phyloP scores from a whole-genome alignment of 2,888 invertebrate genomes.

The Cheilosia urbana region DNA sequence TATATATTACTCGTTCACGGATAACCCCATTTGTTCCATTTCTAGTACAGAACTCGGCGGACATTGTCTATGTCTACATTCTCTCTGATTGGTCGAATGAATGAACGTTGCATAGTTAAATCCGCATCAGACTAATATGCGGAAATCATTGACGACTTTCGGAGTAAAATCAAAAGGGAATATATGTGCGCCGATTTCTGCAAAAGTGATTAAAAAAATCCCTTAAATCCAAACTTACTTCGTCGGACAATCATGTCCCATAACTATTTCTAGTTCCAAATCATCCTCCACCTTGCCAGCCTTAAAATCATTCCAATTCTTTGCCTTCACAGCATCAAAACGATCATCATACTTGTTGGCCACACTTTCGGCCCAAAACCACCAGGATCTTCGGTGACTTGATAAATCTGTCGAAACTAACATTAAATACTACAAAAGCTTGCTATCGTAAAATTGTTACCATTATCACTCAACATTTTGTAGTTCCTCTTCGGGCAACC shows the following conservation, averaged over 20 bases:
- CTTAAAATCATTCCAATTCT: slow-evolving; percentile 86
- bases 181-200: no score
- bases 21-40: no score
- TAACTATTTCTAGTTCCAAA: slow-evolving; percentile 77
- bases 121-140: no score
- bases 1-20: no score
- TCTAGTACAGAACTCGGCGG: no score
- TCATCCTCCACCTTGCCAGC: slow-evolving; percentile 78
- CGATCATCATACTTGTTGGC: slow-evolving; percentile 79
- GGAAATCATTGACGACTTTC: no score
- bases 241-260: slow-evolving; percentile 82
- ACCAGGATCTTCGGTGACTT: slow-evolving; percentile 87
- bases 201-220: no score
- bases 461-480: slow-evolving; percentile 82
- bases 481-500: slow-evolving; percentile 85
- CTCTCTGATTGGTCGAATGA: no score
- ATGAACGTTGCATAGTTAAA: no score
- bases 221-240: slow-evolving; percentile 76
- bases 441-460: slow-evolving; percentile 59
- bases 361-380: slow-evolving; percentile 86
- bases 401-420: slow-evolving; percentile 84
- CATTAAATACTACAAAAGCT: background rate
- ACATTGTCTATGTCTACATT: no score
- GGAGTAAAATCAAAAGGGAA: no score
- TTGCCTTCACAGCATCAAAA: slow-evolving; percentile 86